These are phyloP conservation scores for Campoplex capitator DNA, from an alignment of 2,888 invertebrate genomes.

Conservation along the genomic window DNA sequence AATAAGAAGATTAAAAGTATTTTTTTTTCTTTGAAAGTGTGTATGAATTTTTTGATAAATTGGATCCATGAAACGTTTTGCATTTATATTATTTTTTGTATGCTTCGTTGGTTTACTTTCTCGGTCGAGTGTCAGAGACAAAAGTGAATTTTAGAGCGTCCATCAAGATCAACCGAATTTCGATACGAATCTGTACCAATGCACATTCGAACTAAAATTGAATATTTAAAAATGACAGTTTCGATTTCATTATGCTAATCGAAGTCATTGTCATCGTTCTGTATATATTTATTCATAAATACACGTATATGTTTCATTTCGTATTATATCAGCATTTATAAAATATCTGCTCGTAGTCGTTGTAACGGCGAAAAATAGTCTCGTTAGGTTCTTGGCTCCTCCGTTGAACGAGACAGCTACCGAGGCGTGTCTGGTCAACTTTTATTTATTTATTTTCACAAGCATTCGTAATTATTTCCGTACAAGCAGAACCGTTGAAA, in stretches of 20 bases:
- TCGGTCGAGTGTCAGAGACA: conserved; percentile 2
- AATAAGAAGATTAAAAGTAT: neutral
- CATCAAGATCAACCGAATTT: conserved; percentile 9
- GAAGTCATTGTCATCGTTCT: conserved; percentile 17
- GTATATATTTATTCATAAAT: neutral
- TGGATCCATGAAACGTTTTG: neutral
- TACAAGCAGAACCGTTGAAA: neutral
- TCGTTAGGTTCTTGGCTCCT: conserved; percentile 9
- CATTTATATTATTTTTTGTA: conserved; percentile 6
- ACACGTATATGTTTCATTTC: neutral
- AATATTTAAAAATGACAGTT: conserved; percentile 17
- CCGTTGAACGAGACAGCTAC: neutral
- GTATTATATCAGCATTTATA: neutral
- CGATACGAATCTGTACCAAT: conserved; percentile 21
- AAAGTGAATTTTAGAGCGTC: neutral
- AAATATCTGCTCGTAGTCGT: neutral
- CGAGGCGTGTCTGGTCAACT: conserved; percentile 10
- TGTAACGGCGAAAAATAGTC: neutral
- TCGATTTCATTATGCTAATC: conserved; percentile 38
- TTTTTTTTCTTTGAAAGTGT: neutral
- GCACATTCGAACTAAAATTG: conserved; percentile 20
- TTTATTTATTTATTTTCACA: neutral
- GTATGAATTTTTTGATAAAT: neutral
- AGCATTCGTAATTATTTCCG: neutral
- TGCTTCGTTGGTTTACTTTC: conserved; percentile 12